A percentile compares a stretch with the other conserved stretches of the same genome.
Evolutionary conservation across 2,113 vertebrate genomes (phyloP).

Genomic region (Pseudorasbora parva): DNA sequence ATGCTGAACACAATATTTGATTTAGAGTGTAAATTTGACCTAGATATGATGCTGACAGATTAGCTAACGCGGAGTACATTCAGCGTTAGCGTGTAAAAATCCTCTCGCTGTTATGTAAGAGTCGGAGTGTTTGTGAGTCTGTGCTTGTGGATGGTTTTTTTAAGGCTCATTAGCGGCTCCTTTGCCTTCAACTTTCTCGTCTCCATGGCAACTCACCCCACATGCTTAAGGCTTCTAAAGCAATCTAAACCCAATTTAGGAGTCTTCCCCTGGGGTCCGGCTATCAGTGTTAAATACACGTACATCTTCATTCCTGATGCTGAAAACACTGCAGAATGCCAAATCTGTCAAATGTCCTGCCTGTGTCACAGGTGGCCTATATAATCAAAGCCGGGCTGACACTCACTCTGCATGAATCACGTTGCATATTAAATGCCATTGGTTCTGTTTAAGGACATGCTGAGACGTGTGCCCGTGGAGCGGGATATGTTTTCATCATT

Average conservation of each 20-base stretch:
- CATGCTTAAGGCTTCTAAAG: slow-evolving; percentile 28
- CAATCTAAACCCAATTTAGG: slow-evolving; percentile 38
- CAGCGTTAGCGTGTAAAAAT: neutral
- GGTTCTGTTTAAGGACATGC: neutral
- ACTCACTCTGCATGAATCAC: too few relatives aligned
- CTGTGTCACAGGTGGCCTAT: neutral
- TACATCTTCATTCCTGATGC: neutral
- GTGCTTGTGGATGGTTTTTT: neutral
- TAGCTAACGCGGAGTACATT: neutral
- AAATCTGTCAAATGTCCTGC: neutral
- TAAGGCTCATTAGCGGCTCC: slow-evolving; percentile 25
- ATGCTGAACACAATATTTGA: neutral
- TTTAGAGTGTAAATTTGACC: neutral
- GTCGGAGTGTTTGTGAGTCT: neutral
- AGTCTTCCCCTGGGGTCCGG: neutral
- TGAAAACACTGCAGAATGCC: neutral
- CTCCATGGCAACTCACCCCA: slow-evolving; percentile 37
- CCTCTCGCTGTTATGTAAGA: slow-evolving; percentile 3
- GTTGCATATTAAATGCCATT: neutral
- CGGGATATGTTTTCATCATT: too few relatives aligned
- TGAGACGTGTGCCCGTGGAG: too few relatives aligned
- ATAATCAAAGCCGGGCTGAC: neutral
- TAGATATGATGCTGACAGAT: neutral
- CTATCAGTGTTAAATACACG: slow-evolving; percentile 9
- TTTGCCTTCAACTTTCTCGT: slow-evolving; percentile 27